Conservation (phyloP, 1,140 invertebrate genomes). For the Brachionus sp. region DNA sequence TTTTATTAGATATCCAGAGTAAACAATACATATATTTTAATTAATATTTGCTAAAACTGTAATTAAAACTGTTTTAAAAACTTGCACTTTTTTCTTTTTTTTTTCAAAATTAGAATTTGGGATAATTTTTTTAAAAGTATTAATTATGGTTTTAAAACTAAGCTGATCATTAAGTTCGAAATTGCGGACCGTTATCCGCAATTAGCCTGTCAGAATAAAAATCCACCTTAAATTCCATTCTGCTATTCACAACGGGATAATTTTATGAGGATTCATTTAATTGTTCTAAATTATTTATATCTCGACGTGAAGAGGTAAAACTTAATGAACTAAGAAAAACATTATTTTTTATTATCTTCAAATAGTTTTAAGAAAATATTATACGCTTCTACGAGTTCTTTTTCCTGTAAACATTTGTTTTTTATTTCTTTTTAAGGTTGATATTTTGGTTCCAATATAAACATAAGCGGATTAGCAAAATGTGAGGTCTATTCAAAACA, state of each 20-base stretch:
- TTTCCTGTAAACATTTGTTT: slow-evolving; percentile 31
- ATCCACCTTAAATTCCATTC: slow-evolving; percentile 14
- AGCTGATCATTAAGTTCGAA: slow-evolving; percentile 17
- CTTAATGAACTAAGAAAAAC: not conserved
- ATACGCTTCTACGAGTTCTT: not conserved
- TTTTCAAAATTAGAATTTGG: not conserved
- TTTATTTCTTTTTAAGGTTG: slow-evolving; percentile 7
- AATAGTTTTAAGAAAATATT: slow-evolving; percentile 27
- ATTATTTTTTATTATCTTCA: not conserved
- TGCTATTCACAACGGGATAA: slow-evolving; percentile 33
- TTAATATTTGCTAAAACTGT: slow-evolving; percentile 7
- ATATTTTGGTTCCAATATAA: slow-evolving; percentile 38
- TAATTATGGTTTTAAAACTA: slow-evolving; percentile 2
- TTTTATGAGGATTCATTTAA: slow-evolving; percentile 33
- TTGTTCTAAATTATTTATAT: slow-evolving; percentile 16
- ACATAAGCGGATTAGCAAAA: not conserved
- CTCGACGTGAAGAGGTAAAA: not conserved
- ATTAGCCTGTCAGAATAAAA: slow-evolving; percentile 21
- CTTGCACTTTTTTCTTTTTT: not conserved
- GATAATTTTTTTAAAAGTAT: not conserved
- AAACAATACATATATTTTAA: not conserved
- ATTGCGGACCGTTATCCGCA: not conserved
- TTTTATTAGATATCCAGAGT: slow-evolving; percentile 26
- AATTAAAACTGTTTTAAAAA: slow-evolving; percentile 24
- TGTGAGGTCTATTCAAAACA: not conserved